Evolutionary conservation across 2,888 invertebrate species (phyloP), one percentile per base, ranked within the genome.

Genomic region (Phoenoteleia sp.): DNA sequence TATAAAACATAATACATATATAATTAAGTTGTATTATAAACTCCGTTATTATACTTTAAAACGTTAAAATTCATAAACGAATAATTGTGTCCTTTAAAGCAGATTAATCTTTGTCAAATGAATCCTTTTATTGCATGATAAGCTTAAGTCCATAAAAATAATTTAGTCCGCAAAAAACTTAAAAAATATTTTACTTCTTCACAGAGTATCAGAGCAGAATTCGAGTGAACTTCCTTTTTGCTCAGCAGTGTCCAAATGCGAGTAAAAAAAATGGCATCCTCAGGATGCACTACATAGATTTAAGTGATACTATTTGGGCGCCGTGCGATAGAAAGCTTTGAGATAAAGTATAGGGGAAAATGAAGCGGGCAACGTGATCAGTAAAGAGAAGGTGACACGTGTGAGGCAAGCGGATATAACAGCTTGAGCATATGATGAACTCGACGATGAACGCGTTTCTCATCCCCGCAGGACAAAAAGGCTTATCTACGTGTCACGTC

Each of bases 351-450:
- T 54, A 75, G 23, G 42, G 33, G 52, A 74, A 75, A 81, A 81
- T 81, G 81, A 81, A 75, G 67, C 75, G 62, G 21, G 62, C 60
- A 81, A 75, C 76, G 58, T 76, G 75, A 81, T 81, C 75, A 81
- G 81, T 36, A 81, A 81, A 81, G 81, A 81, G 69, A 75, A 81
- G 52, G 27, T 74, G 74, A 81, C 80, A 81, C 80, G 81, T 81
- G 72, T 80, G 80, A 64, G 47, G 64, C 64, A 56, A 80, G 72
- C 80, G 80, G 80, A 74, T 81, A 60, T 74, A 58, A 67, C 67
- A 67, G 58, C 74, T 81, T 52, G 60, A 67, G 67, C 81, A 66
- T 81, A 81, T 60, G 81, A 81, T 74, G 74, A 74, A 74, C 64
- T 25, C 67, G 47, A 23, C 42, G 75, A 75, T 64, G 62, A 74